phyloP scores from a whole-genome alignment of 2,797 vertebrate genomes.

The Leptatherina wallacei region DNA sequence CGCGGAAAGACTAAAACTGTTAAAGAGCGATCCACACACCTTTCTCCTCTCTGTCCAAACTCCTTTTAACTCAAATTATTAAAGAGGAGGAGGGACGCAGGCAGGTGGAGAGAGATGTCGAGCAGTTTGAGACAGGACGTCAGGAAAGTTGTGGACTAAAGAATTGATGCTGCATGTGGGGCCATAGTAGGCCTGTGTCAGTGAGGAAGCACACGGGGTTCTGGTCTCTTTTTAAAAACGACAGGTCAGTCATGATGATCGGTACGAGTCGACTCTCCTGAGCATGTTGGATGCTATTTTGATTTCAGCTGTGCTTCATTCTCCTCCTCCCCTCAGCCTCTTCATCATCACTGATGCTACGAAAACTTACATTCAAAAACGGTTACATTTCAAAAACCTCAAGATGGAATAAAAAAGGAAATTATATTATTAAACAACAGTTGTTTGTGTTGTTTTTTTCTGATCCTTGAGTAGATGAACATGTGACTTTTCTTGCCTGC shows the following conservation, averaged over 20 bases:
- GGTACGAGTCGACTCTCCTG: conserved; percentile 42
- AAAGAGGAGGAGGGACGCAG: background rate
- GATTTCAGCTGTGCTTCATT: conserved; percentile 52
- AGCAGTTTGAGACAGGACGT: conserved; percentile 51
- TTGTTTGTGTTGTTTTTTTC: conserved; percentile 56
- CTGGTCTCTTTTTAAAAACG: conserved; percentile 45
- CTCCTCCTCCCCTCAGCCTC: conserved; percentile 45
- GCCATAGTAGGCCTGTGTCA: conserved; percentile 50
- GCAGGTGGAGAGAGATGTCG: conserved; percentile 35
- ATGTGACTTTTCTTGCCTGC: background rate
- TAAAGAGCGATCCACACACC: conserved; percentile 36
- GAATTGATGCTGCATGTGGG: conserved; percentile 53
- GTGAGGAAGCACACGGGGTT: conserved; percentile 29
- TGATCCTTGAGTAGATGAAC: background rate
- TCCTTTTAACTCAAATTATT: background rate
- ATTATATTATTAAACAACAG: conserved; percentile 66
- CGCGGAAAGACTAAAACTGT: conserved; percentile 41
- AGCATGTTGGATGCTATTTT: conserved; percentile 23
- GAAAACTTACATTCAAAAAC: conserved; percentile 31
- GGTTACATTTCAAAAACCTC: conserved; percentile 48
- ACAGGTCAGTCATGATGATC: conserved; percentile 39
- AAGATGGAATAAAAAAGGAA: conserved; percentile 80
- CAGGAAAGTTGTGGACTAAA: conserved; percentile 64
- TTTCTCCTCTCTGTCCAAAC: conserved; percentile 28
- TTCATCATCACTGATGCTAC: conserved; percentile 42